Conservation (phyloP, 2,797 vertebrate species). For the Pseudochaenichthys georgianus region DNA sequence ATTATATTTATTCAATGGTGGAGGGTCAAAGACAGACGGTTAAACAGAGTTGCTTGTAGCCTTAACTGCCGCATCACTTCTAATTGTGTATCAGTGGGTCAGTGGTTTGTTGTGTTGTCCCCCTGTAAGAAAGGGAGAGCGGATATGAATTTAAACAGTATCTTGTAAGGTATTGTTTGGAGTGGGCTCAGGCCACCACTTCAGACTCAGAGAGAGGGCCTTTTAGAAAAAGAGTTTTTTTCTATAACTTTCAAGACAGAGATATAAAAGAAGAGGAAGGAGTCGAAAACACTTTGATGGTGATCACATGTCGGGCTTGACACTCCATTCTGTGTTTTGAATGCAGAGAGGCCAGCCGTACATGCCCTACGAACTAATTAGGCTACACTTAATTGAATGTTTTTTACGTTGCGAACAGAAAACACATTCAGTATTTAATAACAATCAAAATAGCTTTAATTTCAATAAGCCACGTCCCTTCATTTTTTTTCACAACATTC, state of each 20-base stretch:
- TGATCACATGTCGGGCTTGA: slow-evolving; percentile 78
- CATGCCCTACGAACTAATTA: slow-evolving; percentile 77
- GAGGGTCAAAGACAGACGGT: slow-evolving; percentile 87
- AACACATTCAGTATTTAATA: slow-evolving; percentile 71
- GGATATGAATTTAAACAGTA: slow-evolving; percentile 91
- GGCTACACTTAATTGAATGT: slow-evolving; percentile 67
- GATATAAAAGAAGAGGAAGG: slow-evolving; percentile 81
- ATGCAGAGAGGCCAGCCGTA: slow-evolving; percentile 62
- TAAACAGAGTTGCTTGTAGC: slow-evolving; percentile 88
- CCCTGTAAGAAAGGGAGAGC: slow-evolving; percentile 80
- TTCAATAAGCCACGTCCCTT: slow-evolving; percentile 47
- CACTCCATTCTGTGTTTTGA: slow-evolving; percentile 68
- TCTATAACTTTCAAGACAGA: slow-evolving; percentile 78
- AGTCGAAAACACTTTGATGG: slow-evolving; percentile 81
- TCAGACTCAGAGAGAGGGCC: slow-evolving; percentile 80
- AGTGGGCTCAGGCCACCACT: slow-evolving; percentile 84
- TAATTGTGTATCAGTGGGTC: slow-evolving; percentile 89
- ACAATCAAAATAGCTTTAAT: slow-evolving; percentile 63
- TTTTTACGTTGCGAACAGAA: slow-evolving; percentile 51
- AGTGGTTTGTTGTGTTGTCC: slow-evolving; percentile 87
- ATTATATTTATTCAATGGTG: slow-evolving; percentile 89
- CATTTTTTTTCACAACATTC: slow-evolving; percentile 20
- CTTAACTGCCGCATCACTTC: slow-evolving; percentile 89
- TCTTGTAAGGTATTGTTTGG: slow-evolving; percentile 87
- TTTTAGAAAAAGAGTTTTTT: slow-evolving; percentile 73